Evolutionary conservation across 2,888 invertebrate genomes (phyloP), one percentile per base, ranked within the genome.

Genomic region (Chydorus sphaericus): DNA sequence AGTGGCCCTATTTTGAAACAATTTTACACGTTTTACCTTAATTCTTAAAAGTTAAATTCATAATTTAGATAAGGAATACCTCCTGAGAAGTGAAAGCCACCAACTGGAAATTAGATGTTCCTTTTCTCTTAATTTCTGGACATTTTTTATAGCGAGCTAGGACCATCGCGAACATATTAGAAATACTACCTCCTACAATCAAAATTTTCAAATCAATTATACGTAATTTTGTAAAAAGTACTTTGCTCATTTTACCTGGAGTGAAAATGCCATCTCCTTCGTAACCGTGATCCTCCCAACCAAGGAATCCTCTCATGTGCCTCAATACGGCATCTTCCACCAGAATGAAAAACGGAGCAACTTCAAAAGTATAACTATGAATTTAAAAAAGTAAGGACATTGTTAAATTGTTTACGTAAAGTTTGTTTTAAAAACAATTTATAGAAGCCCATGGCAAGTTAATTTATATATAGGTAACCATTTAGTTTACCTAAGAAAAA

Each of bases 251-350:
- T 7, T 62, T 63, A 59, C 66, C 68, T 4, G 86, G 85, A 44
- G 80, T 75, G 64, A 85, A 80, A 52, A 87, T 82, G 2, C 87
- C 87, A 65, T 87, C 87, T 1, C 82, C 83, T n/a, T n/a, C n/a
- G n/a, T n/a, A n/a, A n/a, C n/a, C n/a, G n/a, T n/a, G n/a, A 23
- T 77, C 68, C 5, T 63, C 62, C 1, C 81, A 81, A 0, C 81
- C 81, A 59, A 82, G 75, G 30, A 83, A 63, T 14, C 72, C 67
- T 33, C 82, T 72, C 2, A 79, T 70, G 58, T 77, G 77, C 7
- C 71, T 68, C 48, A 83, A 68, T 2, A 87, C 70, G 64, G 79
- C 78, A 48, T 78, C 71, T 67, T 88, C 88, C 57, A 84, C 77
- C 2, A 88, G 70, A 0, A 83, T 83, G 65, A 86, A 85, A 0